Evolutionary conservation across 2,797 vertebrate genomes (phyloP), one percentile per base, ranked within the genome.

Genomic region (Mus minutoides): DNA sequence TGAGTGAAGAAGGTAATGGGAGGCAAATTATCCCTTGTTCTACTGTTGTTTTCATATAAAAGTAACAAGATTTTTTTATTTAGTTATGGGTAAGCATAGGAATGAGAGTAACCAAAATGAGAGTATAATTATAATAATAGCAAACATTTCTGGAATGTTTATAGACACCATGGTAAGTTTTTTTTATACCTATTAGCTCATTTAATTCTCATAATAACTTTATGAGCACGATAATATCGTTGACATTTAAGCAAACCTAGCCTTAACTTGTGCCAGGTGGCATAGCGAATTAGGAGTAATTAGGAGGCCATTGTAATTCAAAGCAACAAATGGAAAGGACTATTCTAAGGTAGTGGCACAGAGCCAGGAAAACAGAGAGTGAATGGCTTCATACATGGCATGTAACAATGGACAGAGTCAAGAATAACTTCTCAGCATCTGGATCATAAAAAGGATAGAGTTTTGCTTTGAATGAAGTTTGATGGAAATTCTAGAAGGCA

Each of bases 171-270:
- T 93, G n/a, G 71, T 92, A 91, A 49, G 49, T 11, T 49, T 49
- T 49, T 94, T 92, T 94, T 84, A 22, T 13, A 83, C 76, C 56
- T 13, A 46, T 88, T 89, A 69, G 46, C n/a, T 60, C 54, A 73
- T 88, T 96, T 95, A 85, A 90, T 93, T 89, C 17, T 58, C 79
- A 92, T 67, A 17, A 90, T 76, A 95, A 88, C 24, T 84, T 92
- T 78, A 67, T 76, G 71, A 91, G 14, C 40, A 56, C 82, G 52
- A 37, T 93, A 89, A 67, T 88, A 56, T 84, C 88, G 69, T 92
- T 91, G 49, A 97, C 77, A 80, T 86, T 64, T 93, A 71, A 94
- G 77, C 92, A 96, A 94, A 89, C 34, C 11, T 29, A 77, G n/a
- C 21, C 58, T 80, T 90, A 62, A 88, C 40, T 56, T 82, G 21